Evolutionary conservation across 2,113 vertebrate genomes (phyloP).

Genomic region (Leuciscus idus): DNA sequence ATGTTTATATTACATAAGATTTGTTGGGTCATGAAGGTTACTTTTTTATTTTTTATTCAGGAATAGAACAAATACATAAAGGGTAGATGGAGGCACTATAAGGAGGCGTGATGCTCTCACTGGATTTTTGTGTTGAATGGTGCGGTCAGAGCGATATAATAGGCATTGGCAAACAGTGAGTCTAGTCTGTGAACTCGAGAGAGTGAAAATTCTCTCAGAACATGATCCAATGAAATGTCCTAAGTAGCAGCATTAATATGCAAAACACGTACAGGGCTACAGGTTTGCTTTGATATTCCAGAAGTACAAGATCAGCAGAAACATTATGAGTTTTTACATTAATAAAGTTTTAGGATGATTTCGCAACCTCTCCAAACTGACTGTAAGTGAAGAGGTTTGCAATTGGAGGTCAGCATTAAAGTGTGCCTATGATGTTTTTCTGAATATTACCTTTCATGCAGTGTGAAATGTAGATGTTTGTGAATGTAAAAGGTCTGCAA

Average conservation of each 20-base stretch:
- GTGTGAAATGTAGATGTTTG: too few relatives aligned
- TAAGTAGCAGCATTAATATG: slow-evolving; percentile 24
- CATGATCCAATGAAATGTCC: background rate
- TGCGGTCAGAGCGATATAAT: background rate
- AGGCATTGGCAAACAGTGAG: slow-evolving; percentile 23
- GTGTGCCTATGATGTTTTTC: too few relatives aligned
- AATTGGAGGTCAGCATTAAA: background rate
- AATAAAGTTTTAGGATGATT: background rate
- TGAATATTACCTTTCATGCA: too few relatives aligned
- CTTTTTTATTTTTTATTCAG: slow-evolving; percentile 30
- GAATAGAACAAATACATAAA: slow-evolving; percentile 49
- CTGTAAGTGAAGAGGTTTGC: background rate
- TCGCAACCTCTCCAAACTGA: background rate
- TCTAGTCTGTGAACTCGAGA: slow-evolving; percentile 17
- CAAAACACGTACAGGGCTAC: background rate
- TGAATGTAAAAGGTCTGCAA: too few relatives aligned
- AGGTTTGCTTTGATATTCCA: background rate
- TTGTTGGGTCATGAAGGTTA: slow-evolving; percentile 57
- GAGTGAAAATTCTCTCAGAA: slow-evolving; percentile 8
- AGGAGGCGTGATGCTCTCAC: background rate
- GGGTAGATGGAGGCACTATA: slow-evolving; percentile 9
- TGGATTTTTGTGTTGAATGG: slow-evolving; percentile 12
- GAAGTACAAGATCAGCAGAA: background rate
- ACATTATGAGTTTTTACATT: background rate
- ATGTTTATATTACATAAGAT: slow-evolving; percentile 64